Conservation (phyloP, 2,888 invertebrate species). For the Nomada ferruginata region DNA sequence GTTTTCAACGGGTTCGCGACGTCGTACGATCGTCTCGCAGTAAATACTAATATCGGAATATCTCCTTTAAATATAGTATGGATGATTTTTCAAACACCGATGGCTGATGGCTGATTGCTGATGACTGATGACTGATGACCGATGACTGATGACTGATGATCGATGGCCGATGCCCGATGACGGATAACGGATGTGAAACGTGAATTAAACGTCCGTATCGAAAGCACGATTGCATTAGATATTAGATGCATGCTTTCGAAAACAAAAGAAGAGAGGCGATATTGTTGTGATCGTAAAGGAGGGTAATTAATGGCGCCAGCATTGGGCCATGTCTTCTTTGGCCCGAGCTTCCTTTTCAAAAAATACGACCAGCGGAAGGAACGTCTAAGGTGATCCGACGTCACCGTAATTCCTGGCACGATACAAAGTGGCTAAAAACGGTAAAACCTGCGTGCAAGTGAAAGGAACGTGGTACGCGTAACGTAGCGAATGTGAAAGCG, state of each 20-base stretch:
- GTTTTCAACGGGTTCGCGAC: too few relatives aligned
- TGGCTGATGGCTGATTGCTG: too few relatives aligned
- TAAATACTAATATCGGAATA: too few relatives aligned
- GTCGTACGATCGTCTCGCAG: too few relatives aligned
- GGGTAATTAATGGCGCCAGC: slow-evolving; percentile 71
- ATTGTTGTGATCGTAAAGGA: slow-evolving; percentile 70
- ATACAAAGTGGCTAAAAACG: slow-evolving; percentile 36
- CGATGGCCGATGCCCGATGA: too few relatives aligned
- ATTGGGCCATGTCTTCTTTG: slow-evolving; percentile 75
- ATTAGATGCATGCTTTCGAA: slow-evolving; percentile 13
- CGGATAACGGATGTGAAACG: neutral
- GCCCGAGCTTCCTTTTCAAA: slow-evolving; percentile 68
- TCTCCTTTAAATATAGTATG: too few relatives aligned
- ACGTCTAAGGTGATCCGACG: slow-evolving; percentile 68
- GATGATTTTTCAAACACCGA: too few relatives aligned
- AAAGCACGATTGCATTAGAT: neutral
- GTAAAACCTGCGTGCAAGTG: slow-evolving; percentile 26
- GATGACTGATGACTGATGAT: too few relatives aligned
- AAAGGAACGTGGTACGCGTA: slow-evolving; percentile 30
- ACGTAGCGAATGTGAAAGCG: slow-evolving; percentile 34
- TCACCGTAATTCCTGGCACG: slow-evolving; percentile 10
- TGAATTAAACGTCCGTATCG: neutral
- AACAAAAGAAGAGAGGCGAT: slow-evolving; percentile 36
- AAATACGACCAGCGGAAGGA: slow-evolving; percentile 58
- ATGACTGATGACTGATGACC: too few relatives aligned